Evolutionary conservation across 2,113 vertebrate genomes (phyloP).

Genomic region (Cynopterus brachyotis): DNA sequence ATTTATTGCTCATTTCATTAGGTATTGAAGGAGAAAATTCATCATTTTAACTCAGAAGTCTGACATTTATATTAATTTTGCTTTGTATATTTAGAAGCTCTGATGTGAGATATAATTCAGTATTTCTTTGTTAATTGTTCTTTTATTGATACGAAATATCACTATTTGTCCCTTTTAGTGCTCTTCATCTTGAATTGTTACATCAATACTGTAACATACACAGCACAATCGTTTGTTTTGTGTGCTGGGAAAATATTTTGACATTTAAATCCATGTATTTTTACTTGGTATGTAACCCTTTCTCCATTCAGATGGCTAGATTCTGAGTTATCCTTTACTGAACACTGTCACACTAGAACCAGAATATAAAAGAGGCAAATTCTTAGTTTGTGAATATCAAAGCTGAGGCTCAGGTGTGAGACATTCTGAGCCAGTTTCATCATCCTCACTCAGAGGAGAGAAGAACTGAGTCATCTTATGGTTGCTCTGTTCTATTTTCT

Average conservation of each 20-base stretch:
- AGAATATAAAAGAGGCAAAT: not conserved
- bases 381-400: not conserved
- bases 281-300: not conserved
- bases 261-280: not conserved
- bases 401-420: not conserved
- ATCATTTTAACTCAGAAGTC: not conserved
- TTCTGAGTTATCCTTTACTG: not conserved
- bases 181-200: not conserved
- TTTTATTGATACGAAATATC: conserved; percentile 32
- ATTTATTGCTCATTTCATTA: conserved; percentile 24
- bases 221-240: conserved; percentile 11
- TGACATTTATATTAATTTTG: conserved; percentile 29
- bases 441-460: not conserved
- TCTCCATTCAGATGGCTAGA: not conserved
- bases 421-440: not conserved
- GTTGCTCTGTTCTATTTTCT: not conserved
- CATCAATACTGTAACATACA: not conserved
- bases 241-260: conserved; percentile 34
- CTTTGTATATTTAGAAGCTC: not conserved
- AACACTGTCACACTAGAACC: not conserved
- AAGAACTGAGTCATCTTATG: not conserved
- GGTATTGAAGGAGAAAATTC: not conserved
- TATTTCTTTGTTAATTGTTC: not conserved
- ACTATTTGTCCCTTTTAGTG: not conserved
- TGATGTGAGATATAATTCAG: not conserved